These are phyloP conservation scores for Dexiosoma caninum DNA, from an alignment of 2,888 invertebrate species.

Conservation along the genomic window DNA sequence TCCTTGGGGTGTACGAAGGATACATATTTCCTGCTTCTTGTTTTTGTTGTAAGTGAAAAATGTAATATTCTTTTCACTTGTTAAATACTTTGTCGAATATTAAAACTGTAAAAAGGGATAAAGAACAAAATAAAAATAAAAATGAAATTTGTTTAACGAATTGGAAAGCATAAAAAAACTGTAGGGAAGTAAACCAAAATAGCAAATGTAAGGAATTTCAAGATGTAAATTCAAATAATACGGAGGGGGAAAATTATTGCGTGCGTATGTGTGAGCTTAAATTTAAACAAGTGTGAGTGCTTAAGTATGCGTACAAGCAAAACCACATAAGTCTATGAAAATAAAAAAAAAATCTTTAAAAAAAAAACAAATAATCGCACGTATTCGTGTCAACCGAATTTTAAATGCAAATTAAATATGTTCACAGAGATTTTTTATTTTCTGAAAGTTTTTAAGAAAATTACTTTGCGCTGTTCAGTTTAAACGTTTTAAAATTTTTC, in stretches of 20 bases:
- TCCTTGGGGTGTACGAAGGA: neutral
- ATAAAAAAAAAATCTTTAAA: too few species aligned
- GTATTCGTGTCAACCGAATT: too few species aligned
- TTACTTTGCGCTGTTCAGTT: too few species aligned
- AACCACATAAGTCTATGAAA: neutral
- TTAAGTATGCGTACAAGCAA: neutral
- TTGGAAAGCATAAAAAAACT: slow-evolving; percentile 41
- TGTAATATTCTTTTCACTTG: neutral
- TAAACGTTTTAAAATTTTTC: too few species aligned
- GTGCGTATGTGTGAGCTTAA: too few species aligned
- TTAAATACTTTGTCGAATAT: slow-evolving; percentile 23
- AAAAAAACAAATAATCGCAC: too few species aligned
- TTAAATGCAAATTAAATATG: too few species aligned
- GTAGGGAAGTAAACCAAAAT: neutral
- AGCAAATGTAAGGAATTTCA: neutral
- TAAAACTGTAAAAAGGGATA: neutral
- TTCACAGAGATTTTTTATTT: too few species aligned
- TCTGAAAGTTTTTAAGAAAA: too few species aligned
- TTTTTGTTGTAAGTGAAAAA: slow-evolving; percentile 17
- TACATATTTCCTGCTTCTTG: neutral
- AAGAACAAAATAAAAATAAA: slow-evolving; percentile 10
- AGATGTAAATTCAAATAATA: neutral
- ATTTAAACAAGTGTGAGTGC: too few species aligned
- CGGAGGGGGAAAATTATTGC: neutral
- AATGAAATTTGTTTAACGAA: slow-evolving; percentile 49